phyloP scores from a whole-genome alignment of 2,797 vertebrate species.

The Molossus alvarezi region DNA sequence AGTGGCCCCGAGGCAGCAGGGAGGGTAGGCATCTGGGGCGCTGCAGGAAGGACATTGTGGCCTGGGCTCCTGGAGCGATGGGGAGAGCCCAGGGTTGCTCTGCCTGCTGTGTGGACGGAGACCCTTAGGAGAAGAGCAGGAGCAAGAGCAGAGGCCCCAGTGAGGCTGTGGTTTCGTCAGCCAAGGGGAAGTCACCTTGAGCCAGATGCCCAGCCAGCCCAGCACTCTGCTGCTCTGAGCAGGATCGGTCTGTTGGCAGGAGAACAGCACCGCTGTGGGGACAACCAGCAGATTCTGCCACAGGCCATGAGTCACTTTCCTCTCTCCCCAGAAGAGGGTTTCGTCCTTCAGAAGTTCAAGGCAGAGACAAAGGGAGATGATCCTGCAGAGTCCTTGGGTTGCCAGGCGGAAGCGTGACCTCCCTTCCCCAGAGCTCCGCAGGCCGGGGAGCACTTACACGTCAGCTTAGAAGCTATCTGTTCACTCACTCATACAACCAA shows the following conservation, averaged over 20 bases:
- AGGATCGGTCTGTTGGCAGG: neutral
- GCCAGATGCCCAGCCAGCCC: neutral
- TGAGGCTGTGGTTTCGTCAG: neutral
- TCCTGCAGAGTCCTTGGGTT: neutral
- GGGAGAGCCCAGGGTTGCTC: neutral
- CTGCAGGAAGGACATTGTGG: neutral
- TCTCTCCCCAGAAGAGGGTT: neutral
- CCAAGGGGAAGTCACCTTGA: neutral
- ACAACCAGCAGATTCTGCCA: neutral
- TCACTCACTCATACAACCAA: neutral
- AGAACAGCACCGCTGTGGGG: neutral
- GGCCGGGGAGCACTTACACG: neutral
- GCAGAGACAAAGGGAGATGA: neutral
- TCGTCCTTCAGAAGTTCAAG: slow-evolving; percentile 32
- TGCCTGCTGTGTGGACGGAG: neutral
- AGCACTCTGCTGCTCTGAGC: neutral
- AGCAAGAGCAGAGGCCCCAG: neutral
- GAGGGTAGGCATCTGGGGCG: too few relatives aligned
- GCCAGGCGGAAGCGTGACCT: neutral
- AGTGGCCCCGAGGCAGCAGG: neutral
- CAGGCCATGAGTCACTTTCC: neutral
- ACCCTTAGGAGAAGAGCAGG: too few relatives aligned
- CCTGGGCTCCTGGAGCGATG: neutral
- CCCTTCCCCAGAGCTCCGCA: neutral
- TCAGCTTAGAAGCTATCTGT: neutral